phyloP scores from a whole-genome alignment of 2,797 vertebrate species.

The Tapirus indicus region DNA sequence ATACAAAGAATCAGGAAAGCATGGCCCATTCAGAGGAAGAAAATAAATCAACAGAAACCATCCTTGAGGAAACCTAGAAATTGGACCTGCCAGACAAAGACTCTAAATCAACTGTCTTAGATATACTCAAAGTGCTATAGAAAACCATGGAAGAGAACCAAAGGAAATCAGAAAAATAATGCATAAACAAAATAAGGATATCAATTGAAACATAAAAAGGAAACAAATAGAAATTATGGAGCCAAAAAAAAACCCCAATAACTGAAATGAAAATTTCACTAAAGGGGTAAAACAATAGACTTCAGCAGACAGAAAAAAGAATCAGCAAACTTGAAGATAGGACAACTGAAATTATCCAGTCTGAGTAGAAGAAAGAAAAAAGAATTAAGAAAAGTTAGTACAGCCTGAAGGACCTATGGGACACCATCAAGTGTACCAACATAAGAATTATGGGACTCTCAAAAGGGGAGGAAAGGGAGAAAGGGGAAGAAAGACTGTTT shows the following conservation, averaged over 20 bases:
- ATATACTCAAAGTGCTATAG: background rate
- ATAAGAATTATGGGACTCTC: background rate
- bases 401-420: too few relatives aligned
- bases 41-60: background rate
- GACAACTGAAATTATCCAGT: background rate
- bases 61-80: background rate
- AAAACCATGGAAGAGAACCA: background rate
- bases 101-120: background rate
- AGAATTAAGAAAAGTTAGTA: background rate
- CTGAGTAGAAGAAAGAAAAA: background rate
- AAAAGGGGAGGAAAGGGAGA: background rate
- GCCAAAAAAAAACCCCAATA: background rate
- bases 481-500: background rate
- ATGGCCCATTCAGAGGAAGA: background rate
- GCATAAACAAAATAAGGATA: background rate
- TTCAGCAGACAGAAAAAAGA: too few relatives aligned
- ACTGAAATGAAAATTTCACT: background rate
- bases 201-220: background rate
- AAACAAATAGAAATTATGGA: background rate
- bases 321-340: background rate
- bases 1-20: background rate
- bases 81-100: background rate
- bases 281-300: background rate
- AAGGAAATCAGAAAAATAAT: too few relatives aligned
- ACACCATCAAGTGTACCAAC: background rate